phyloP scores from a whole-genome alignment of 2,113 vertebrate genomes.

The Pleuronectes platessa region DNA sequence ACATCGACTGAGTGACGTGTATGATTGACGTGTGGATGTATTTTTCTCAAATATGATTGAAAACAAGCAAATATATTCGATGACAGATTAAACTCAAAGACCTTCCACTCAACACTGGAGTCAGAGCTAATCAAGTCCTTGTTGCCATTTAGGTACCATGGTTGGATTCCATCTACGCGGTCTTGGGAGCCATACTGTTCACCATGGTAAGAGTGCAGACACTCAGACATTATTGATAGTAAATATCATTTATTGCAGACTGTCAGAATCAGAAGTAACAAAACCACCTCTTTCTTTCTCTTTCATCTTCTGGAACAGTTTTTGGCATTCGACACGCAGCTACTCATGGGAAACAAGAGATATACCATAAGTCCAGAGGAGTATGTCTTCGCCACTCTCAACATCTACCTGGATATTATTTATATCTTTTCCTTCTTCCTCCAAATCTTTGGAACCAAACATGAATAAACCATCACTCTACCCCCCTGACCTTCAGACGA shows the following conservation, averaged over 20 bases:
- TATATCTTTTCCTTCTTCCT: constrained; percentile 96
- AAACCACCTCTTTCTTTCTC: constrained; percentile 4
- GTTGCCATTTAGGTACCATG: constrained; percentile 86
- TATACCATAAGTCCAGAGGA: constrained; percentile 92
- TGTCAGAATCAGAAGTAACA: neutral
- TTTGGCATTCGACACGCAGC: constrained; percentile 93
- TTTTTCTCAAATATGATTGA: too few relatives aligned
- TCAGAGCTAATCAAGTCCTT: neutral
- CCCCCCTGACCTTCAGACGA: neutral
- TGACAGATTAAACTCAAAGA: neutral
- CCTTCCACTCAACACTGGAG: too few relatives aligned
- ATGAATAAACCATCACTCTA: constrained; percentile 77
- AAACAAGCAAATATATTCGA: neutral
- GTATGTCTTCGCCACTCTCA: constrained; percentile 95
- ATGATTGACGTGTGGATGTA: too few relatives aligned
- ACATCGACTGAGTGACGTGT: too few relatives aligned
- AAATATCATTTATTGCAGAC: neutral
- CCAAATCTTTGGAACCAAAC: constrained; percentile 90
- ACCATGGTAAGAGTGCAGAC: constrained; percentile 85
- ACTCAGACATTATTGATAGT: neutral
- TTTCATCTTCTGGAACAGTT: constrained; percentile 82
- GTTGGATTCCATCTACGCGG: constrained; percentile 87
- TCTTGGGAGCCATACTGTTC: constrained; percentile 89
- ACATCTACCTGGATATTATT: constrained; percentile 93
- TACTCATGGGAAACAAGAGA: constrained; percentile 91